Base-by-base conservation (phyloP, 2,888 invertebrate genomes). In the Melikaiella ostensackeni region DNA sequence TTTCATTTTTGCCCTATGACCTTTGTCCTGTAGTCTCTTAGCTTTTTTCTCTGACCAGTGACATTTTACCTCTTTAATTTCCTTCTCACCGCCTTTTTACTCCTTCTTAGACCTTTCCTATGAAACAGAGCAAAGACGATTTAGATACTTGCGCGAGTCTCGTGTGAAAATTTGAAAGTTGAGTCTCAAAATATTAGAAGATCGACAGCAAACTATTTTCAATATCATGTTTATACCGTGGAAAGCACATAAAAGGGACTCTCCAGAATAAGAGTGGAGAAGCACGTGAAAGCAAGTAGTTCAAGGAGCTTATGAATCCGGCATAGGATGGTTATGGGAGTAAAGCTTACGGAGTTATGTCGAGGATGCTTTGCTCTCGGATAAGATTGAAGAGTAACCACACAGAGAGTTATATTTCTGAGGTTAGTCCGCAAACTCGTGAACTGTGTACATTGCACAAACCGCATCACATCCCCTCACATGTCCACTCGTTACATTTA, bases 391-490 rank as follows among this genome's bases (percentile, higher is more conserved):
- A 84, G 87, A 86, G 86, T 84, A 85, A 86, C 87, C 85, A 85
- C 84, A 86, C 79, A 80, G 84, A 85, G 85, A 86, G 86, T 88
- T 88, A 89, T 88, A 89, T 86, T 87, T 88, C 87, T 87, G 87
- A 87, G 89, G 88, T 87, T 86, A 86, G 84, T 85, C 88, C 85
- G 84, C 87, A 88, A 88, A 84, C 87, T 86, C 85, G 83, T 86
- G 86, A 84, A 85, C 66, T 66, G 27, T 66, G 46, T 46, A 66
- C 66, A 66, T 27, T 66, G 42, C 66, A 66, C 42, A 46, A 66
- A 46, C 66, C 66, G 30, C 66, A 46, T 66, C 27, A 46, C 46
- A 42, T 42, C 9, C 66, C 42, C 42, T 19, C n/a, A 42, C 27
- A 66, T 24, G 66, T n/a, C 66, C 50, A 70, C 30, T 50, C n/a